These are phyloP conservation scores for Melanotaenia pygmaea DNA, from an alignment of 2,797 vertebrate genomes.

Conservation along the genomic window DNA sequence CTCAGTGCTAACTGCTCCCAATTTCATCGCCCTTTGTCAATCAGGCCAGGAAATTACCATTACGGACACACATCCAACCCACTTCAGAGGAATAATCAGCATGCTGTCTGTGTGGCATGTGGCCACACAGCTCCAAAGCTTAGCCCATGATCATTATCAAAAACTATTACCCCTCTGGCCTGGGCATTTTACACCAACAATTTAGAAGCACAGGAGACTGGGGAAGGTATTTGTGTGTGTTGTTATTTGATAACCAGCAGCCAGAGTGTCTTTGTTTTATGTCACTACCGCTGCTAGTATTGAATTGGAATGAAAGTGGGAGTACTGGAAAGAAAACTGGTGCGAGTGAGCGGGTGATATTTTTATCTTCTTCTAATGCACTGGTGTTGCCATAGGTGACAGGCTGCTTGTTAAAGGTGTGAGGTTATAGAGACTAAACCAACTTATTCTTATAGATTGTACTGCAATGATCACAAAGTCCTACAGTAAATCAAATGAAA, in stretches of 20 bases:
- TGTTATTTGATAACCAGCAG: conserved; percentile 35
- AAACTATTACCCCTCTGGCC: conserved; percentile 73
- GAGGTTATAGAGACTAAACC: conserved; percentile 26
- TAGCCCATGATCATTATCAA: conserved; percentile 75
- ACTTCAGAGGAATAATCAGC: conserved; percentile 79
- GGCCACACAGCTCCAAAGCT: conserved; percentile 66
- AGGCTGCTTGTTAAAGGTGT: conserved; percentile 47
- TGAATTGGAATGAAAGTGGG: conserved; percentile 8
- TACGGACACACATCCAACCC: conserved; percentile 69
- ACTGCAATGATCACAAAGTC: conserved; percentile 6
- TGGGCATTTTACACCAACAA: conserved; percentile 60
- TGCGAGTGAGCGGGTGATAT: conserved; percentile 12
- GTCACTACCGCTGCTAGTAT: conserved; percentile 18
- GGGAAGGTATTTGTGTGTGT: conserved; percentile 19
- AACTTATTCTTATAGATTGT: conserved; percentile 34
- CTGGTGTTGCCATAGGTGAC: conserved; percentile 38
- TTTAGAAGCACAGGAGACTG: conserved; percentile 41
- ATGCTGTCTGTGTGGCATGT: conserved; percentile 64
- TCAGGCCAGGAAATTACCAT: conserved; percentile 76
- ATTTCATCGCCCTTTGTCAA: conserved; percentile 74
- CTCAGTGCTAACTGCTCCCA: conserved; percentile 72
- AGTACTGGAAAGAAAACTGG: conserved; percentile 7
- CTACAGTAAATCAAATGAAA: conserved; percentile 15
- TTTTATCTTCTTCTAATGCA: conserved; percentile 39
- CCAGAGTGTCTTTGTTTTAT: conserved; percentile 29